A percentile compares a stretch with the other conserved stretches of the same genome.
Conservation (phyloP, 2,888 invertebrate species). For the Ditylenchus weischeri region DNA sequence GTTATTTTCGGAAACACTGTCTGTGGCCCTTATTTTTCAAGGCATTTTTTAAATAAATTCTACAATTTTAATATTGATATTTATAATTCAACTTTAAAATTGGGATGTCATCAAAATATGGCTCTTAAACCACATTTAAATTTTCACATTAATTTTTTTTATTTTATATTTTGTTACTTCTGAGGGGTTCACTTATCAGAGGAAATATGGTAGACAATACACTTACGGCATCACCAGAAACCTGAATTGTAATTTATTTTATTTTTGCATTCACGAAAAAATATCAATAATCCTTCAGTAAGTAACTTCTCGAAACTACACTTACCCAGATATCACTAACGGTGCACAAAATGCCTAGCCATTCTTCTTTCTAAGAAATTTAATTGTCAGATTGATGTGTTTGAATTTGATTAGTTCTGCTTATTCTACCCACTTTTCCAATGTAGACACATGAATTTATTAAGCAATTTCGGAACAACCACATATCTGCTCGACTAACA, state of each 20-base stretch:
- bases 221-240: conserved; percentile 19
- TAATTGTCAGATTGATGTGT: no score
- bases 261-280: neutral
- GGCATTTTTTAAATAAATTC: no score
- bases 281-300: neutral
- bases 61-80: no score
- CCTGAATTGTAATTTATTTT: no score
- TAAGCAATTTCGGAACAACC: conserved; percentile 85
- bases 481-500: conserved; percentile 96
- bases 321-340: conserved; percentile 36
- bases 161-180: no score
- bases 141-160: no score
- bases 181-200: no score
- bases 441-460: conserved; percentile 82
- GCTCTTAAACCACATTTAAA: neutral
- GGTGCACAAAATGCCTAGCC: conserved; percentile 70
- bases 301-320: neutral
- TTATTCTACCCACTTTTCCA: conserved; percentile 67
- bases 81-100: no score
- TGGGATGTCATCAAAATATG: neutral
- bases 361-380: conserved; percentile 73
- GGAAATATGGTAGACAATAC: neutral
- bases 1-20: no score
- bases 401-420: no score
- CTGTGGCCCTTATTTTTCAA: no score